These are phyloP conservation scores for Meleagris gallopavo DNA, from an alignment of 2,113 vertebrate genomes.

Conservation along the genomic window DNA sequence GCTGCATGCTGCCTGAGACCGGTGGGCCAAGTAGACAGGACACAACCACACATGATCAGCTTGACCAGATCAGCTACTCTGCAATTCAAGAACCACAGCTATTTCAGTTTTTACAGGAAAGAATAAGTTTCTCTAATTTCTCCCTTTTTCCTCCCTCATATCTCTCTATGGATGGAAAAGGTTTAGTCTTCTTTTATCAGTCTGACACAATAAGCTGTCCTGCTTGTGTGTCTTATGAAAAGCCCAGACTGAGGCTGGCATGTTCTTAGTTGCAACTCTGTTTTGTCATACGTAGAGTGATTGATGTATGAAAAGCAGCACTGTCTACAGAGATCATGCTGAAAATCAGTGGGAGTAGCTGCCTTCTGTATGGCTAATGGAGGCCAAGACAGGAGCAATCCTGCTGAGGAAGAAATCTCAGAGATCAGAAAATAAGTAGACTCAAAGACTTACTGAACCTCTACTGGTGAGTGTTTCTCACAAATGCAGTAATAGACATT, in stretches of 20 bases:
- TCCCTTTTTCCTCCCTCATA: no score
- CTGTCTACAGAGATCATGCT: rapidly evolving
- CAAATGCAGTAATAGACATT: not conserved
- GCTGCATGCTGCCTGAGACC: not conserved
- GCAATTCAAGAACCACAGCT: not conserved
- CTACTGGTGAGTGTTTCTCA: not conserved
- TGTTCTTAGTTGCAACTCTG: not conserved
- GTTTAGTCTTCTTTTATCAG: not conserved
- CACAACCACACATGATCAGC: not conserved
- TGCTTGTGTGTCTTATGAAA: not conserved
- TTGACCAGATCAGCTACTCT: not conserved
- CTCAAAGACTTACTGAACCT: not conserved
- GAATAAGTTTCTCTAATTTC: not conserved
- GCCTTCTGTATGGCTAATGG: not conserved
- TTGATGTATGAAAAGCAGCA: not conserved
- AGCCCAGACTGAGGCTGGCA: not conserved
- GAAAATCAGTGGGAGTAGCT: not conserved
- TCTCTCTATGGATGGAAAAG: not conserved
- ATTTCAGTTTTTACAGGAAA: not conserved
- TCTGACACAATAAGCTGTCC: not conserved
- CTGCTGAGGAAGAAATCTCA: not conserved
- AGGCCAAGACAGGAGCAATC: not conserved
- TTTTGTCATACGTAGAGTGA: not conserved
- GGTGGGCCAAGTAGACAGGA: not conserved
- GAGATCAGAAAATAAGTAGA: not conserved